phyloP scores from a whole-genome alignment of 2,113 vertebrate genomes.

The Datnioides undecimradiatus region DNA sequence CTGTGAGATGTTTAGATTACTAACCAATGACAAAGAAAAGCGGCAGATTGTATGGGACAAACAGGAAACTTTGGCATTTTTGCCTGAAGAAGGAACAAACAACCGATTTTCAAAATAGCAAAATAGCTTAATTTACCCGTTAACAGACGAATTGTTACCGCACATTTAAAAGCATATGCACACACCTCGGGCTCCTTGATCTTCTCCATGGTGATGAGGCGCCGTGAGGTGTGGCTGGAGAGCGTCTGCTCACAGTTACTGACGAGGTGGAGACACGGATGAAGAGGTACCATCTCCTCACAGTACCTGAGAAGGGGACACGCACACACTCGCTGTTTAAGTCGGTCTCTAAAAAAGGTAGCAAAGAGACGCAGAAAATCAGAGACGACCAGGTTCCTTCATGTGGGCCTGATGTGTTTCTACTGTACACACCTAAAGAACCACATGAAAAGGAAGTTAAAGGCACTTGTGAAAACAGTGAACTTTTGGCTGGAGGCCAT shows the following conservation, averaged over 20 bases:
- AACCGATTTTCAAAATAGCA: background rate
- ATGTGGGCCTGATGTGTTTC: background rate
- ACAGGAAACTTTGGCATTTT: background rate
- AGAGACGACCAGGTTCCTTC: background rate
- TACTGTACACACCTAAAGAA: background rate
- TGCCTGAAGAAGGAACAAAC: background rate
- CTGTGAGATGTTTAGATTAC: background rate
- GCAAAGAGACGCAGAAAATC: background rate
- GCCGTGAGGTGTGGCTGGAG: constrained; percentile 95
- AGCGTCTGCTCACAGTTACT: constrained; percentile 98
- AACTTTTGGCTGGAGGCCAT: background rate
- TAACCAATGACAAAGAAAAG: background rate
- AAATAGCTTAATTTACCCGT: background rate
- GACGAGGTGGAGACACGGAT: constrained; percentile 92
- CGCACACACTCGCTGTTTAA: background rate
- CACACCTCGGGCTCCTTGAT: constrained; percentile 94
- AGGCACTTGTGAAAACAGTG: constrained; percentile 2
- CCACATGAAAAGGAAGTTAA: background rate
- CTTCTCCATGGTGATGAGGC: constrained; percentile 97
- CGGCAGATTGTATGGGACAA: no score
- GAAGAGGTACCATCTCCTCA: constrained; percentile 91
- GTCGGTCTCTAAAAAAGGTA: background rate
- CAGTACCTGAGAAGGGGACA: constrained; percentile 86
- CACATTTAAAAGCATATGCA: constrained; percentile 7
- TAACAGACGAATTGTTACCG: background rate